These are phyloP conservation scores for Amyelois transitella DNA, from an alignment of 1,140 invertebrate species.

Conservation along the genomic window DNA sequence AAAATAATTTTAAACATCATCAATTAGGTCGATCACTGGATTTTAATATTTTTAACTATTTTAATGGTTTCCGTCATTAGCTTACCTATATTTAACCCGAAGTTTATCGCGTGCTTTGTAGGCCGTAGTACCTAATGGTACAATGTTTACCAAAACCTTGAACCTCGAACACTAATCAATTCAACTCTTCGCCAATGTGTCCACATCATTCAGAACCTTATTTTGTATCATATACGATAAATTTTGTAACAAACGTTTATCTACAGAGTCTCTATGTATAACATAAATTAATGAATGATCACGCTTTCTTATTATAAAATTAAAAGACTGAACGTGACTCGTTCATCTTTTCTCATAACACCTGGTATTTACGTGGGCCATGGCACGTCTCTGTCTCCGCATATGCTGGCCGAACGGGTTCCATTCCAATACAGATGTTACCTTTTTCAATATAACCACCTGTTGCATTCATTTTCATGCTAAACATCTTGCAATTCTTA, in stretches of 20 bases:
- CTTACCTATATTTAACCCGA: not conserved
- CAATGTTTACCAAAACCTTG: not conserved
- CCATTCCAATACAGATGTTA: conserved; percentile 18
- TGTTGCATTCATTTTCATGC: conserved; percentile 16
- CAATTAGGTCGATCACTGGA: not conserved
- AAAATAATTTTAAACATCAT: not conserved
- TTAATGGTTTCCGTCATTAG: not conserved
- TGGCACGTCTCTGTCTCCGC: conserved; percentile 2
- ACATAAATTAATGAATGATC: too few species aligned
- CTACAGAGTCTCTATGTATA: too few species aligned
- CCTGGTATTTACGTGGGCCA: not conserved
- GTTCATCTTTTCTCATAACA: not conserved
- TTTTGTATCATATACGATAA: not conserved
- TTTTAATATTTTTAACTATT: not conserved
- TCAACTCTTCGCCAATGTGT: not conserved
- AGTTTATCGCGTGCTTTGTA: not conserved
- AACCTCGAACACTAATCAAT: not conserved
- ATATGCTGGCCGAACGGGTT: conserved; percentile 19
- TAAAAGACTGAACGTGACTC: not conserved
- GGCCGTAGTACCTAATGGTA: not conserved
- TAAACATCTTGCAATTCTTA: conserved; percentile 18
- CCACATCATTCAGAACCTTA: not conserved
- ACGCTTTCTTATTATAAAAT: too few species aligned
- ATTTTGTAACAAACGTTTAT: not conserved
- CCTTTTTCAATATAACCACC: conserved; percentile 16